Percentiles rank a stretch among this genome's conserved stretches.
phyloP scores from a whole-genome alignment of 2,888 invertebrate genomes.

The Apamea sordens region DNA sequence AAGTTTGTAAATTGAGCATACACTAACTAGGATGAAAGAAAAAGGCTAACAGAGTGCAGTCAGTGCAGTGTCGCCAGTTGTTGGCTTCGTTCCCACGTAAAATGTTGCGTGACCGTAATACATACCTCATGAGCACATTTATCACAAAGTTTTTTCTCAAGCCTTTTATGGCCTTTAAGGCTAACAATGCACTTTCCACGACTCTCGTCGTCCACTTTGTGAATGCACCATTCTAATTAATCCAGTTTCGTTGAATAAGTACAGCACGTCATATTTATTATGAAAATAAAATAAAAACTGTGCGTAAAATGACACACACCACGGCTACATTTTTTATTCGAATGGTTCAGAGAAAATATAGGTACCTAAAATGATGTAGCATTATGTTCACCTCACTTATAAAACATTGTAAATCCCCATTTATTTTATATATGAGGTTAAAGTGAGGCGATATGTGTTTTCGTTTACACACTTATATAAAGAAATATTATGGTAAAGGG shows the following conservation, averaged over 20 bases:
- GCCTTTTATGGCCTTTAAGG: constrained; percentile 18
- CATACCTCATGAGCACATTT: constrained; percentile 18
- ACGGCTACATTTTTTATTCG: constrained; percentile 32
- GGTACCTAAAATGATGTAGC: constrained; percentile 29
- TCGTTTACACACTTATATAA: constrained; percentile 57
- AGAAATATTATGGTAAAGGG: constrained; percentile 48
- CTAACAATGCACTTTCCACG: constrained; percentile 11
- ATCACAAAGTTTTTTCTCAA: constrained; percentile 46
- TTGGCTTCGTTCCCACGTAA: constrained; percentile 61
- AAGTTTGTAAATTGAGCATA: constrained; percentile 47
- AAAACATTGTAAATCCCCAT: constrained; percentile 50
- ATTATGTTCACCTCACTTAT: constrained; percentile 46
- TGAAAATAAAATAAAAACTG: constrained; percentile 20
- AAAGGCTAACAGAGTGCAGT: constrained; percentile 35
- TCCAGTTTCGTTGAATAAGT: constrained; percentile 15
- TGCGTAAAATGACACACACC: neutral
- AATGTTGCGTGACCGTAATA: constrained; percentile 47
- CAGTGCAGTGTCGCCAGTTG: constrained; percentile 47
- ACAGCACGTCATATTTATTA: constrained; percentile 6
- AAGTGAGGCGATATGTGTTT: constrained; percentile 58
- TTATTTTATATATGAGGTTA: constrained; percentile 43
- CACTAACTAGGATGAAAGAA: constrained; percentile 39
- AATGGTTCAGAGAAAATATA: constrained; percentile 36
- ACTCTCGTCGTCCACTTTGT: constrained; percentile 14
- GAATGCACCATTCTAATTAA: constrained; percentile 10